Conservation (phyloP, 2,888 invertebrate genomes). For the Eupithecia subfuscata region DNA sequence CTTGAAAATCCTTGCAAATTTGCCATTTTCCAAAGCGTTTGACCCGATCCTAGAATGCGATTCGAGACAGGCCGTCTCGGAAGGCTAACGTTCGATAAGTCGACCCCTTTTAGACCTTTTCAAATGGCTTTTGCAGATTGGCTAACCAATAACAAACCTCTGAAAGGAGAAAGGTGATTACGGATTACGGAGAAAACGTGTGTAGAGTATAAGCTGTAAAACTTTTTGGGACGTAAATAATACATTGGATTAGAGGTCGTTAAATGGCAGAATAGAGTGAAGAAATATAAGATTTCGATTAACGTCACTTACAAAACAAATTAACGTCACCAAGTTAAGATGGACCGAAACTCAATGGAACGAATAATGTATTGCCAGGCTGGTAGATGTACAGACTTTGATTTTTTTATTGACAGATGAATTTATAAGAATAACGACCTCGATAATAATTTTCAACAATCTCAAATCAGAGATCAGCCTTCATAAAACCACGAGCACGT, state of each 20-base stretch:
- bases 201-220: background rate
- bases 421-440: background rate
- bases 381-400: background rate
- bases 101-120: conserved; percentile 10
- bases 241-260: background rate
- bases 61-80: conserved; percentile 13
- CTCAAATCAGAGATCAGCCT: conserved; percentile 11
- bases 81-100: conserved; percentile 16
- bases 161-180: conserved; percentile 12
- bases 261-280: background rate
- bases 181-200: background rate
- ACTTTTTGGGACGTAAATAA: background rate
- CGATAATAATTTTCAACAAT: background rate
- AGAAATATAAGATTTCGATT: background rate
- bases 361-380: background rate
- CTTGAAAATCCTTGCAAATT: conserved; percentile 27
- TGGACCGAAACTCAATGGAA: background rate
- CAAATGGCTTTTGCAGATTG: conserved; percentile 14
- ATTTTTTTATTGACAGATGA: background rate
- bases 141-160: conserved; percentile 2
- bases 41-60: conserved; percentile 28
- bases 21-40: conserved; percentile 21
- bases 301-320: background rate
- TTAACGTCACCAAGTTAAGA: background rate
- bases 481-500: conserved; percentile 30